phyloP scores from a whole-genome alignment of 2,888 invertebrate genomes.

The Meganola albula region DNA sequence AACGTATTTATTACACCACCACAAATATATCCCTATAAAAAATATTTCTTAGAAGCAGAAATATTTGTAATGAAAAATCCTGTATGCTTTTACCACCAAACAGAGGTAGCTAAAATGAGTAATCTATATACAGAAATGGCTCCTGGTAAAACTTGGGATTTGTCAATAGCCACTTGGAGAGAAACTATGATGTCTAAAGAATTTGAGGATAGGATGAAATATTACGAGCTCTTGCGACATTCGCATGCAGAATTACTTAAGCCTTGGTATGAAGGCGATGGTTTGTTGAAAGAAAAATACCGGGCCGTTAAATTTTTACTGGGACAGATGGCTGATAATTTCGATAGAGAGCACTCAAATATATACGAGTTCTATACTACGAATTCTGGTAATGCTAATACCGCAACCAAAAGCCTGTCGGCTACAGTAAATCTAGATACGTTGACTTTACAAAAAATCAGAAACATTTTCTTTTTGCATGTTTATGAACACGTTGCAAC shows the following conservation, averaged over 20 bases:
- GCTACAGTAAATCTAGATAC: neutral
- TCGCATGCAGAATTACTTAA: slow-evolving; percentile 49
- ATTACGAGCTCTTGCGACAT: slow-evolving; percentile 42
- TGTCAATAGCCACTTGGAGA: slow-evolving; percentile 58
- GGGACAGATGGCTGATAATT: slow-evolving; percentile 43
- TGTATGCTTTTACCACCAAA: slow-evolving; percentile 64
- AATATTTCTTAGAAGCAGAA: slow-evolving; percentile 56
- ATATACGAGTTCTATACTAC: slow-evolving; percentile 22
- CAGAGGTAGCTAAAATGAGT: slow-evolving; percentile 54
- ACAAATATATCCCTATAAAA: slow-evolving; percentile 54
- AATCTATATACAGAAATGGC: slow-evolving; percentile 47
- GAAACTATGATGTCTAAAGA: slow-evolving; percentile 50
- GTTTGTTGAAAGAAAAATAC: slow-evolving; percentile 44
- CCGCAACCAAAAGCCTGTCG: neutral
- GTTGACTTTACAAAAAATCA: slow-evolving; percentile 20
- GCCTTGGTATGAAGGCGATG: slow-evolving; percentile 57
- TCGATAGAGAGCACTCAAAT: slow-evolving; percentile 45
- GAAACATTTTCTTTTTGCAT: slow-evolving; percentile 48
- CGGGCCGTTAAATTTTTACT: slow-evolving; percentile 45
- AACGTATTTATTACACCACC: slow-evolving; percentile 41
- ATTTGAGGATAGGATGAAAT: slow-evolving; percentile 58
- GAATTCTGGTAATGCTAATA: neutral
- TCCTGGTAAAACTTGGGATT: slow-evolving; percentile 44
- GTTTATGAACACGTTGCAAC: slow-evolving; percentile 44
- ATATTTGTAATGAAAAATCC: slow-evolving; percentile 64